A percentile compares a stretch with the other conserved stretches of the same genome.
Conservation (phyloP, 2,888 invertebrate genomes). For the Zonitis immaculata region DNA sequence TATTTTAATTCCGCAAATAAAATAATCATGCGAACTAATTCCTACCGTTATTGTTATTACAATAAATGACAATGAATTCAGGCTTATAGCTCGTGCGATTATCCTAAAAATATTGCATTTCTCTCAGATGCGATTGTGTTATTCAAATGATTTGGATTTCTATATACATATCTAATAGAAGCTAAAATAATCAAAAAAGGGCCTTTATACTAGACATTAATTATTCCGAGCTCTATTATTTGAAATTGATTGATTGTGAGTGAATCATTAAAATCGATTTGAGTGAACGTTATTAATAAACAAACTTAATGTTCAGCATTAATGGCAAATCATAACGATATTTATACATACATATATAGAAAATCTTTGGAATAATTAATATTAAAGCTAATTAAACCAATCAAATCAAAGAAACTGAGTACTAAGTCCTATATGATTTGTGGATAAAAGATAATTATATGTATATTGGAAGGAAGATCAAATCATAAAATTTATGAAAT, state of each 20-base stretch:
- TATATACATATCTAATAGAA: conserved; percentile 57
- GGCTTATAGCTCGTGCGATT: too few species aligned
- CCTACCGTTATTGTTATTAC: too few species aligned
- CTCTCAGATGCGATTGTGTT: conserved; percentile 15
- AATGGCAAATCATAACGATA: conserved; percentile 60
- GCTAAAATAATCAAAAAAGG: conserved; percentile 56
- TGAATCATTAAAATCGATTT: conserved; percentile 54
- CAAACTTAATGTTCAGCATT: conserved; percentile 60
- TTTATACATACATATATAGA: too few species aligned
- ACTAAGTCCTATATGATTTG: conserved; percentile 74
- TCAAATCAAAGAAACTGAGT: conserved; percentile 72
- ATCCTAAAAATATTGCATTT: too few species aligned
- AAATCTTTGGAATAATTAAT: conserved; percentile 66
- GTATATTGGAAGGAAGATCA: conserved; percentile 61
- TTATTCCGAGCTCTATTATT: conserved; percentile 60
- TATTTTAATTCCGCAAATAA: too few species aligned
- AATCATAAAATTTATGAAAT: conserved; percentile 61
- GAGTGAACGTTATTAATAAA: conserved; percentile 54
- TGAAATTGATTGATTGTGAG: conserved; percentile 59
- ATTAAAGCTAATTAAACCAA: conserved; percentile 66
- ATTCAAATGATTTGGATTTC: conserved; percentile 51
- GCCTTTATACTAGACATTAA: conserved; percentile 60
- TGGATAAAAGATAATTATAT: conserved; percentile 68
- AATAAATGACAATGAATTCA: too few species aligned
- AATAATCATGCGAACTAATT: too few species aligned